Evolutionary conservation across 2,888 invertebrate genomes (phyloP).

Genomic region (Mythimna pallens): DNA sequence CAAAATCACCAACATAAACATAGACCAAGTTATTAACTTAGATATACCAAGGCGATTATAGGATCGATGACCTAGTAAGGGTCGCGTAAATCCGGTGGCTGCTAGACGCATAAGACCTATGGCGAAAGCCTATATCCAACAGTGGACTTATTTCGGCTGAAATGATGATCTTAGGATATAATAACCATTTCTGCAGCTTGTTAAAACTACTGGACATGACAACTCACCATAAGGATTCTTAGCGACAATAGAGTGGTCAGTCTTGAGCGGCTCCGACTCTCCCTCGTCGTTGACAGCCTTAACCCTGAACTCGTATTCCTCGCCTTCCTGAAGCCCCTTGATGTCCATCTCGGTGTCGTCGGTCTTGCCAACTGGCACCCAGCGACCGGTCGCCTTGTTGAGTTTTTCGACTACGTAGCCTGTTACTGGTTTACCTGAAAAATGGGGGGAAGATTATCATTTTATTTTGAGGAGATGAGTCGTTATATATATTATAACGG

Average conservation of each 20-base stretch:
- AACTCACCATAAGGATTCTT: slow-evolving; percentile 98
- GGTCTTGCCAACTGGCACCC: slow-evolving; percentile 98
- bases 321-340: slow-evolving; percentile 95
- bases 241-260: slow-evolving; percentile 96
- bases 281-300: slow-evolving; percentile 98
- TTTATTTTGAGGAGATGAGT: not conserved
- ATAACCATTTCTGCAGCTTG: too few species aligned
- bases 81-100: too few species aligned
- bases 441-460: not conserved
- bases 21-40: not conserved
- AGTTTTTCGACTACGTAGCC: slow-evolving; percentile 98
- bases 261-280: slow-evolving; percentile 98
- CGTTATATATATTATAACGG: too few species aligned
- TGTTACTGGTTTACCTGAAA: slow-evolving; percentile 94
- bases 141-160: too few species aligned
- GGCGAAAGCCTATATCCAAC: too few species aligned
- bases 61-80: too few species aligned
- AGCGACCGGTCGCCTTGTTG: slow-evolving; percentile 97
- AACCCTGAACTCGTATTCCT: slow-evolving; percentile 98
- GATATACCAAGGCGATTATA: not conserved
- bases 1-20: too few species aligned
- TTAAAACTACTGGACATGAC: not conserved
- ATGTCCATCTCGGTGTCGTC: slow-evolving; percentile 96
- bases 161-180: too few species aligned
- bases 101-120: too few species aligned